Evolutionary conservation across 2,797 vertebrate genomes (phyloP).

Genomic region (Mus spretus): DNA sequence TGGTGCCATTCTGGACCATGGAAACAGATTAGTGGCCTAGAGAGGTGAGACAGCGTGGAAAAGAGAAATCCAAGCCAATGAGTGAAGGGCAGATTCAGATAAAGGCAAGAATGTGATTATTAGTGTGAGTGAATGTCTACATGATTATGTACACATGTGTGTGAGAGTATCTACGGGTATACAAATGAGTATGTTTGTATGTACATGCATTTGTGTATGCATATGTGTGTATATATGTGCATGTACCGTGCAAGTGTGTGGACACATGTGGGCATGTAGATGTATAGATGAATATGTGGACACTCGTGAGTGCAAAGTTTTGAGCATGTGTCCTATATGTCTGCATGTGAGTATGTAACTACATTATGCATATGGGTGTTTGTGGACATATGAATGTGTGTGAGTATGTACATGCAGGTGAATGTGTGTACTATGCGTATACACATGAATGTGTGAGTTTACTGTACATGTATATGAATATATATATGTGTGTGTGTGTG

Average conservation of each 20-base stretch:
- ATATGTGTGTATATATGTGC: neutral
- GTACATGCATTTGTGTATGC: neutral
- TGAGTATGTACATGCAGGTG: neutral
- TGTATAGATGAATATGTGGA: neutral
- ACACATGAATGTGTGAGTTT: neutral
- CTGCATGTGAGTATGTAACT: neutral
- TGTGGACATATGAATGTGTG: neutral
- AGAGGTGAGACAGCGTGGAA: fast-evolving
- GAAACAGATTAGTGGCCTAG: neutral
- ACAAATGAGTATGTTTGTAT: neutral
- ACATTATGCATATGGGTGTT: neutral
- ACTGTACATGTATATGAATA: neutral
- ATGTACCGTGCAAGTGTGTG: neutral
- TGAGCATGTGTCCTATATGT: neutral
- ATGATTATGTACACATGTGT: fast-evolving
- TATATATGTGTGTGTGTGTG: neutral
- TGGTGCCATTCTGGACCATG: neutral
- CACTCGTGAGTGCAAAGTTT: neutral
- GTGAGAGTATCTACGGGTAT: neutral
- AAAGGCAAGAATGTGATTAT: neutral
- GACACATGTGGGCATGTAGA: neutral
- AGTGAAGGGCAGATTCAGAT: neutral
- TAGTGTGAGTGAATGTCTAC: neutral
- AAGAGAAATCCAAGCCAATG: neutral
- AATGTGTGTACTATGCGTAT: neutral